Conservation (phyloP, 1,140 invertebrate genomes). For the silkworm (Bombyx mori) region ASM3026992v2 NC_085131.1:8912501-8913000, state of each 20-base stretch:
- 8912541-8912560: conserved; percentile 33
- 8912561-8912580: conserved; percentile 53
- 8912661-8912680: conserved; percentile 23
- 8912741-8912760: conserved; percentile 52
- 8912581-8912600: conserved; percentile 40
- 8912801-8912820: conserved; percentile 21
- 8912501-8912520: conserved; percentile 64
- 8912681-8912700: not conserved
- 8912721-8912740: conserved; percentile 13
- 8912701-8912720: not conserved
- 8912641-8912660: conserved; percentile 49
- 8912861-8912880: conserved; percentile 20
- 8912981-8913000: too few relatives aligned
- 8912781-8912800: conserved; percentile 21
- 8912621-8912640: conserved; percentile 42
- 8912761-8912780: conserved; percentile 49
- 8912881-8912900: conserved; percentile 18
- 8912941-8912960: not conserved
- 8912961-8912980: too few relatives aligned
- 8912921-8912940: not conserved
- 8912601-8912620: conserved; percentile 38
- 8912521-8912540: conserved; percentile 13
- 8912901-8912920: conserved; percentile 8
- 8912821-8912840: conserved; percentile 8
- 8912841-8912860: conserved; percentile 31